Base-by-base conservation (phyloP, 2,888 invertebrate genomes). In the Chymomyza amoena region DNA sequence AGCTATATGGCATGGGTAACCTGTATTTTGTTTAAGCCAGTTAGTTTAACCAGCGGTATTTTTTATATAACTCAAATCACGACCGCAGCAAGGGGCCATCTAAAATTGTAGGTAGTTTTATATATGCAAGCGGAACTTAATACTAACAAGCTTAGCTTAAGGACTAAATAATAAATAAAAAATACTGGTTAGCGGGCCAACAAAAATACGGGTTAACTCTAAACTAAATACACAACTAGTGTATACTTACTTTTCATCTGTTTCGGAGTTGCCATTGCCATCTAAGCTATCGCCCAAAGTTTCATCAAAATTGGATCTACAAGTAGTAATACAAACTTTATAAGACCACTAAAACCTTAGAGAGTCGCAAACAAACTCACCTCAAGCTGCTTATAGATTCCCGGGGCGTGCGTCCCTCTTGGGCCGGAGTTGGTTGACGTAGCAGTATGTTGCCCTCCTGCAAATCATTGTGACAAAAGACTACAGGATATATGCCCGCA, bases 381-480 rank as follows among this genome's bases (percentile, higher is more conserved):
- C 89, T 78, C 50, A 83, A 66, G 18, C 80, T 87, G 57, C 79
- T 89, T 0, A 87, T 79, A 0, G 89, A 88, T 63, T 78, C 81
- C 10, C 78, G 76, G 4, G 83, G 81, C 5, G 83, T 78, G 59
- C 78, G 76, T 20, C 72, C 66, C 20, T 72, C 64, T 4, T 80
- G 63, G 0, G 66, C 71, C 54, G 61, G 54, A 45, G 68, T 68
- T 5, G 81, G 77, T 75, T 94, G 93, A 28, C 93, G 87, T 0
- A 93, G 70, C 0, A 94, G 89, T 57, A 94, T 94, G 88, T 94
- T 94, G 39, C 94, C 98, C 93, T 98, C 98, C 90, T 98, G 98
- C 93, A 98, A 93, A 89, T 98, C 98, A 90, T 98, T 98, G 91
- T 98, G 98, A 81, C 97, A 97, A 92, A 98, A 98, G 0, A 97